Conservation (phyloP, 2,113 vertebrate genomes). For the Alouatta palliata region DNA sequence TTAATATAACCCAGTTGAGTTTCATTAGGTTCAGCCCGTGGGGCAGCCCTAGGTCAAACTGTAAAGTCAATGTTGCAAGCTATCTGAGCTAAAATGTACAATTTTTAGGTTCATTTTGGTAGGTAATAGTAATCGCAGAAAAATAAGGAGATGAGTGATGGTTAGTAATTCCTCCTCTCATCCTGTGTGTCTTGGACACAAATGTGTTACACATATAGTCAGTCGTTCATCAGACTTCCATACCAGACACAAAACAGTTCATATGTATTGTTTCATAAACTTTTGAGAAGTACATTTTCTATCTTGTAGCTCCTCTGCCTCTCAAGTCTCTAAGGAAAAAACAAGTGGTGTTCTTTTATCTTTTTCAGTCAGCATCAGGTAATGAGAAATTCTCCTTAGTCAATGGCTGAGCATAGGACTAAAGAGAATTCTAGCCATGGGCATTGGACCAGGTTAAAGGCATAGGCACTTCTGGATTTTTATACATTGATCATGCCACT, state of each 20-base stretch:
- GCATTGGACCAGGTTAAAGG: rapidly evolving
- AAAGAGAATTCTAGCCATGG: rapidly evolving
- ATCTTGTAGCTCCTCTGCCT: rapidly evolving
- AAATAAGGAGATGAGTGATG: background rate
- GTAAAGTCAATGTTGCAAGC: rapidly evolving
- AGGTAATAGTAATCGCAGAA: rapidly evolving
- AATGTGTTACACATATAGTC: rapidly evolving
- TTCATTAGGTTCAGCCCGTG: background rate
- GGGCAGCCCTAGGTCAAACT: background rate
- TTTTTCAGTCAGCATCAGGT: too few relatives aligned
- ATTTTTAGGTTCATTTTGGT: rapidly evolving
- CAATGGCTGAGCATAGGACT: rapidly evolving
- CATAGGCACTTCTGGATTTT: rapidly evolving
- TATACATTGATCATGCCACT: rapidly evolving
- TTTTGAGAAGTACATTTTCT: background rate
- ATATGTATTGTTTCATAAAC: rapidly evolving
- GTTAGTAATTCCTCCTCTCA: rapidly evolving
- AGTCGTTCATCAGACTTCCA: rapidly evolving
- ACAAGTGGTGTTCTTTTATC: background rate
- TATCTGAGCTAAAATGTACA: rapidly evolving
- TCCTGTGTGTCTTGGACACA: background rate
- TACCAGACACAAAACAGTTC: rapidly evolving
- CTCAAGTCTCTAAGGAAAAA: background rate
- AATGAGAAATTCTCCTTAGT: background rate
- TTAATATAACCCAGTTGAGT: background rate